These are phyloP conservation scores for Takifugu flavidus DNA, from an alignment of 2,113 vertebrate genomes.

Conservation along the genomic window DNA sequence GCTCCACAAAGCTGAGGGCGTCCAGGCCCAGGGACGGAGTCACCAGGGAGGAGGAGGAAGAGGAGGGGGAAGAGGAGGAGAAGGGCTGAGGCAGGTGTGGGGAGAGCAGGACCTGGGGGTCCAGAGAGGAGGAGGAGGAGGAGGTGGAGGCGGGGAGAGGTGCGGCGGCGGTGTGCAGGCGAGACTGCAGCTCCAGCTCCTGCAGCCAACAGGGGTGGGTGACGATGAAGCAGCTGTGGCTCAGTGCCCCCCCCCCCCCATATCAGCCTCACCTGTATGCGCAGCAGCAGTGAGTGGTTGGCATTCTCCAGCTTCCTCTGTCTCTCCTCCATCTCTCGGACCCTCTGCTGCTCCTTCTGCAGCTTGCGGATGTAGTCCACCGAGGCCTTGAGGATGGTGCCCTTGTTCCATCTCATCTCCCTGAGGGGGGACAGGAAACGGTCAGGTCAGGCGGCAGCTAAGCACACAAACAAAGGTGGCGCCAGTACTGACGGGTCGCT, in stretches of 20 bases:
- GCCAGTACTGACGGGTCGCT: slow-evolving; percentile 83
- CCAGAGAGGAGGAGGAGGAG: slow-evolving; percentile 51
- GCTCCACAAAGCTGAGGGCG: slow-evolving; percentile 74
- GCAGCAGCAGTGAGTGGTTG: slow-evolving; percentile 82
- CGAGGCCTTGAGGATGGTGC: slow-evolving; percentile 89
- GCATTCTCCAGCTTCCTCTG: slow-evolving; percentile 83
- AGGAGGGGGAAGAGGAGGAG: slow-evolving; percentile 29
- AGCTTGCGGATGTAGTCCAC: slow-evolving; percentile 91
- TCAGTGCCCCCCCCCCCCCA: background rate
- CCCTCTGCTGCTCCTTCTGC: slow-evolving; percentile 86
- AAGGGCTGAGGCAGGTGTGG: slow-evolving; percentile 36
- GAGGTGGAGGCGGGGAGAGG: slow-evolving; percentile 47
- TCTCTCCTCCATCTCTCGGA: slow-evolving; percentile 81
- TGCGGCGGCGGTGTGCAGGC: slow-evolving; percentile 73
- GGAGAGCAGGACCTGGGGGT: slow-evolving; percentile 36
- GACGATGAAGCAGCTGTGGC: too few relatives aligned
- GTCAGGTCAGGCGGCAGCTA: too few relatives aligned
- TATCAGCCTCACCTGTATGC: slow-evolving; percentile 67
- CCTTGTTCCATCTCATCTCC: slow-evolving; percentile 91
- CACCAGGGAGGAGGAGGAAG: slow-evolving; percentile 21
- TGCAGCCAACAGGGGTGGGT: slow-evolving; percentile 39
- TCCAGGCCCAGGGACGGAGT: slow-evolving; percentile 74
- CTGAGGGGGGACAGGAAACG: slow-evolving; percentile 51
- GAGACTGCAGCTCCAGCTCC: slow-evolving; percentile 87
- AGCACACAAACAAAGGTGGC: too few relatives aligned